These are phyloP conservation scores for Thunnus maccoyii DNA, from an alignment of 2,113 vertebrate species.

Conservation along the genomic window DNA sequence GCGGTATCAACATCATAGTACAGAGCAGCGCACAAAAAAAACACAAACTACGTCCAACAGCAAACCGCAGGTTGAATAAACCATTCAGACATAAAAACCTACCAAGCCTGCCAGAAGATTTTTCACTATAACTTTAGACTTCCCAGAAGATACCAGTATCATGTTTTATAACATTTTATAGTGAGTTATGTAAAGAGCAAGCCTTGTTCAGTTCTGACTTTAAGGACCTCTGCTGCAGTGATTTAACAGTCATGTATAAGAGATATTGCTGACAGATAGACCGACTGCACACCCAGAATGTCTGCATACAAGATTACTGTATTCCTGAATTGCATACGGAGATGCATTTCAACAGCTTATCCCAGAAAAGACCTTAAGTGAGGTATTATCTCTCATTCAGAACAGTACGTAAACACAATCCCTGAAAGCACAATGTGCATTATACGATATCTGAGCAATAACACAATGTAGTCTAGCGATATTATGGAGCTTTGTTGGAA, in stretches of 20 bases:
- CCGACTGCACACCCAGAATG: not conserved
- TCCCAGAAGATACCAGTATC: too few species aligned
- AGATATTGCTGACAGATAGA: not conserved
- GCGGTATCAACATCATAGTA: too few species aligned
- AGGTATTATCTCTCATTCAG: constrained; percentile 22
- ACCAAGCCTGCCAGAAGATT: too few species aligned
- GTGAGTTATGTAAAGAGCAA: too few species aligned
- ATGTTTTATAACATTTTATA: too few species aligned
- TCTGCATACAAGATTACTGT: not conserved
- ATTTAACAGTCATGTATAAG: not conserved
- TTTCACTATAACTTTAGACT: too few species aligned
- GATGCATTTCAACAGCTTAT: constrained; percentile 22
- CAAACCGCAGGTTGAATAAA: too few species aligned
- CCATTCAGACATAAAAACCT: too few species aligned
- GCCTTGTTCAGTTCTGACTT: not conserved
- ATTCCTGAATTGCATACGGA: not conserved
- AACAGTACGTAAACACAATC: constrained; percentile 28
- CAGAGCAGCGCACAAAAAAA: too few species aligned
- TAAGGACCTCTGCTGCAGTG: not conserved
- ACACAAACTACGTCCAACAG: too few species aligned
- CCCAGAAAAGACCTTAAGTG: constrained; percentile 21
- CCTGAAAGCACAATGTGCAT: constrained; percentile 4
- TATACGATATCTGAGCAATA: constrained; percentile 3
- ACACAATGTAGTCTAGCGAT: constrained; percentile 11
- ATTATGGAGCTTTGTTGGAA: constrained; percentile 5